Conservation (phyloP, 1,140 invertebrate species). For the Euwallacea similis region DNA sequence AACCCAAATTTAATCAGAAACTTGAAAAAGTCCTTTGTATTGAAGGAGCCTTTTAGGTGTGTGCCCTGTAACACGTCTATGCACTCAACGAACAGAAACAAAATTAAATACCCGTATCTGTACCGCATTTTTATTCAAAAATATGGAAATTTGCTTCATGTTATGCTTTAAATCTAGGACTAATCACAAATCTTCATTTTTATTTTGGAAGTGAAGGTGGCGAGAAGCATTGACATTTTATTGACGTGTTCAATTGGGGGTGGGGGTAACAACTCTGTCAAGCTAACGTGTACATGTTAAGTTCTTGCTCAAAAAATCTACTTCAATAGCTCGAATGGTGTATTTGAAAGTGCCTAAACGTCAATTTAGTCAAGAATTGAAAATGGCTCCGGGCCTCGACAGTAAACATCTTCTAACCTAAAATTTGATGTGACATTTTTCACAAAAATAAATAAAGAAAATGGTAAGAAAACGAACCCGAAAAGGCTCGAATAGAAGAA, state of each 20-base stretch:
- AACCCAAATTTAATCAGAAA: conserved; percentile 95
- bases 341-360: not conserved
- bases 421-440: conserved; percentile 27
- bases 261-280: too few species aligned
- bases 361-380: not conserved
- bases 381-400: not conserved
- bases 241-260: too few species aligned
- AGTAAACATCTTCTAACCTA: conserved; percentile 35
- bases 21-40: conserved; percentile 79
- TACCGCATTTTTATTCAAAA: conserved; percentile 47
- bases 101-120: conserved; percentile 39
- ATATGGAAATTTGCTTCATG: conserved; percentile 39
- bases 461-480: conserved; percentile 45
- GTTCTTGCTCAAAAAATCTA: too few species aligned
- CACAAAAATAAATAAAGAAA: conserved; percentile 27
- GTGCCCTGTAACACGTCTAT: conserved; percentile 49
- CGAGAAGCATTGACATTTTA: too few species aligned
- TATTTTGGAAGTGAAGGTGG: too few species aligned
- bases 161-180: not conserved
- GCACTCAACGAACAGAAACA: conserved; percentile 41
- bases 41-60: conserved; percentile 67
- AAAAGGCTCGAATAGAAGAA: conserved; percentile 18
- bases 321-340: too few species aligned
- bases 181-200: too few species aligned
- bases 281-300: too few species aligned